Evolutionary conservation across 92 coral and sea anemone species (phyloP).

Genomic region (Hydrozoanthus gracilis): DNA sequence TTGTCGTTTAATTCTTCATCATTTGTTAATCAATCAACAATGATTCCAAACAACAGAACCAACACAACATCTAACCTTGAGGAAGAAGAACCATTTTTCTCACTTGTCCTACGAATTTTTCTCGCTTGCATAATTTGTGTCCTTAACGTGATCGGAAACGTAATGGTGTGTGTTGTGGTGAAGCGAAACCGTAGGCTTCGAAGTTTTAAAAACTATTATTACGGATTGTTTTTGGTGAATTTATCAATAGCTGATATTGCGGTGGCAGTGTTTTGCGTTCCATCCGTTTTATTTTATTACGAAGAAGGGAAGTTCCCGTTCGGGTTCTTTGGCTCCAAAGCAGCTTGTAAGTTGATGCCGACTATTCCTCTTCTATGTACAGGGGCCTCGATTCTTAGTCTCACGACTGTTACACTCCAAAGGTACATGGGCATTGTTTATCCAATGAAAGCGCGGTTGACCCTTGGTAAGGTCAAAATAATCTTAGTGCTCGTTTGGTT

Average conservation of each 20-base stretch:
- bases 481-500: conserved; percentile 80
- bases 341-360: conserved; percentile 86
- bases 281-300: conserved; percentile 78
- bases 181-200: conserved; percentile 76
- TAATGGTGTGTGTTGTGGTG: conserved; percentile 82
- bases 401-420: conserved; percentile 83
- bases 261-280: conserved; percentile 80
- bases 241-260: conserved; percentile 85
- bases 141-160: conserved; percentile 78
- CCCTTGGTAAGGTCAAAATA: conserved; percentile 77
- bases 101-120: conserved; percentile 65
- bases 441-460: conserved; percentile 85
- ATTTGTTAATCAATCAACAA: background rate
- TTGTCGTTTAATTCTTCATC: background rate
- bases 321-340: conserved; percentile 88
- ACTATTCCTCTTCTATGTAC: conserved; percentile 80
- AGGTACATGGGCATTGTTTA: conserved; percentile 89
- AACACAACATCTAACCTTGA: conserved; percentile 29
- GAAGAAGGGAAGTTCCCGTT: conserved; percentile 90
- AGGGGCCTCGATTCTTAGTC: conserved; percentile 83
- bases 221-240: conserved; percentile 82
- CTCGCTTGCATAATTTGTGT: conserved; percentile 70
- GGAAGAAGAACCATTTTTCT: conserved; percentile 65
- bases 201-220: conserved; percentile 88
- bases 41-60: conserved; percentile 41